Evolutionary conservation across 2,888 invertebrate species (phyloP), one percentile per base, ranked within the genome.

Genomic region (Anarsia innoxiella): DNA sequence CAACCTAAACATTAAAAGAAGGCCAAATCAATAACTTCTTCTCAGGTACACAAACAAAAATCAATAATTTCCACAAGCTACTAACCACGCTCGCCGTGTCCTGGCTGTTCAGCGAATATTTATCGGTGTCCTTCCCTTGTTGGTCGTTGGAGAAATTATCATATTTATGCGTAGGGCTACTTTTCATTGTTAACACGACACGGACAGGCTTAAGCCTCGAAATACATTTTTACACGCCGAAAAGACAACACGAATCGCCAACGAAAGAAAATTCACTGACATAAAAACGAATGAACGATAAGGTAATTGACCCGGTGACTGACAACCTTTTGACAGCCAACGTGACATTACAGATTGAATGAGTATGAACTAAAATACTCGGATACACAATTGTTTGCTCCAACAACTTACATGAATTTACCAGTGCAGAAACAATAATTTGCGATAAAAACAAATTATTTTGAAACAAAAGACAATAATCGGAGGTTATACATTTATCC

Each of bases 61-160:
- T 82, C 82, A 74, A 82, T 82, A 82, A 69, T 60, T 69, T 59
- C 49, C 61, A 67, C 69, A 66, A 67, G 42, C 45, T 38, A 73
- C 84, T 76, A 51, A 85, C 85, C 79, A 86, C 66, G 76, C 85
- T 86, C 32, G 84, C 84, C 39, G 85, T 86, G 62, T 86, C 85
- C 60, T 84, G 83, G 55, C 85, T 86, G 59, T 80, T 73, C 78
- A 86, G 45, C 44, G 85, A 86, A 62, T 80, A 75, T 58, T 85
- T 85, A 60, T 86, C 83, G 52, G 73, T 72, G 53, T 84, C 83
- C 63, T 75, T 80, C 57, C 71, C 74, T 56, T 74, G 78, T 41
- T 76, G 74, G 53, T 84, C 84, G 58, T 64, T 70, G 53, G 78
- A 67, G 59, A 83, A 83, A 66, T 72, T 74, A 43, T 84, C 85